Base-by-base conservation (phyloP, 2,797 vertebrate species). In the Danio jaintianensis region DNA sequence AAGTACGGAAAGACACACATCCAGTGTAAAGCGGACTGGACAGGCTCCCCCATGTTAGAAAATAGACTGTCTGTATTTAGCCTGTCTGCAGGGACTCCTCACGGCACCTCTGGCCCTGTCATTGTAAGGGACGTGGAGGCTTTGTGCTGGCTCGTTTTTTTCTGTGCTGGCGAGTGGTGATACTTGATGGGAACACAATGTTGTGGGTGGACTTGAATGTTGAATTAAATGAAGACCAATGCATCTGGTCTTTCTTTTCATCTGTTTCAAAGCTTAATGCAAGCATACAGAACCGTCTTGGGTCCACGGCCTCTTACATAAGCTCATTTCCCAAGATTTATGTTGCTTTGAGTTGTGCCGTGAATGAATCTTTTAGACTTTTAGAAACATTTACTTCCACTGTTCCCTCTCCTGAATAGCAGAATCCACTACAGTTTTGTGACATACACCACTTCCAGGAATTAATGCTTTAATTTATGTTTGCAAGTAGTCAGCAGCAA, bases 11-110 rank as follows among this genome's bases (percentile, higher is more conserved):
- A 78, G 55, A 66, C 43, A 45, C 68, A 74, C 71, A 67, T 79
- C 42, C 47, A 79, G 79, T 83, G 67, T 82, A 75, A 73, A 86
- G 67, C 36, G 55, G 84, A 85, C 80, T 55, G 79, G 62, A 83
- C 79, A 85, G 79, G 40, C 68, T 80, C 73, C 73, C 56, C 81
- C 77, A 81, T 75, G 77, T 66, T 84, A 75, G 76, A 84, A 84
- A 84, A 81, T 69, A 81, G 70, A 66, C 81, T 84, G 78, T 83
- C 75, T 81, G 86, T 81, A 78, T 85, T 84, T 84, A 86, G 81
- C 66, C 61, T 74, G 69, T 85, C 78, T 79, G 70, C 68, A 78
- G 75, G 80, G 81, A 86, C 77, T 80, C 70, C 78, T 79, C 75
- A 50, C 50, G 58, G 69, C 81, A 80, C 73, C 78, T 53, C n/a